Conservation (phyloP, 2,888 invertebrate species). For the Acrobasis repandana region DNA sequence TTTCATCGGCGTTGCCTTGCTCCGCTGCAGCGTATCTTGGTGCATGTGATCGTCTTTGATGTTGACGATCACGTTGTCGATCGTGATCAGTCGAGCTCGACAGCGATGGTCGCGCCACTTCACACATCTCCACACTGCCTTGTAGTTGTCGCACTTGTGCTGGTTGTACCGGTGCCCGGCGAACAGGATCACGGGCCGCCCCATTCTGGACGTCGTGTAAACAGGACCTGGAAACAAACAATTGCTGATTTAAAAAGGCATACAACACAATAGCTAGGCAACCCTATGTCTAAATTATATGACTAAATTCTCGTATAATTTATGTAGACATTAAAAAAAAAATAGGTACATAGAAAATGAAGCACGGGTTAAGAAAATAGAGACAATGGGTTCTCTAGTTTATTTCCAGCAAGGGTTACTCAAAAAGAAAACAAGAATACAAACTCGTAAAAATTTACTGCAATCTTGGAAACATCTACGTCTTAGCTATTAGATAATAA, state of each 20-base stretch:
- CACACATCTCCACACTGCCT: slow-evolving; percentile 40
- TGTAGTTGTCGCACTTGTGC: slow-evolving; percentile 26
- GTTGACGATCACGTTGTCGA: slow-evolving; percentile 40
- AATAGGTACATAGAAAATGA: no score
- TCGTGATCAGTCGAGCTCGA: slow-evolving; percentile 43
- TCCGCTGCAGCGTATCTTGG: background rate
- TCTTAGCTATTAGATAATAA: no score
- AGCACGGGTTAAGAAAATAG: no score
- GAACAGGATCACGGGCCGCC: slow-evolving; percentile 45
- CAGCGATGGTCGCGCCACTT: slow-evolving; percentile 37
- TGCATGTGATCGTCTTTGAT: slow-evolving; percentile 36
- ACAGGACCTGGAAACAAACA: slow-evolving; percentile 5
- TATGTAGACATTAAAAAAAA: no score
- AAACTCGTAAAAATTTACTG: no score
- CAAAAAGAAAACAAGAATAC: no score
- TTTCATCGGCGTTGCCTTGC: no score
- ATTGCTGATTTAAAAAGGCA: background rate
- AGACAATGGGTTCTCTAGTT: no score
- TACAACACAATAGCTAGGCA: background rate
- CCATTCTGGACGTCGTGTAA: slow-evolving; percentile 41
- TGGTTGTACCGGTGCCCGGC: slow-evolving; percentile 40
- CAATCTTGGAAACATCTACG: no score
- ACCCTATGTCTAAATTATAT: background rate
- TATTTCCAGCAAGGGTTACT: no score
- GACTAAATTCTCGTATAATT: no score